Evolutionary conservation across 2,888 invertebrate genomes (phyloP), one percentile per base, ranked within the genome.

Genomic region (Mesorhabditis belari): DNA sequence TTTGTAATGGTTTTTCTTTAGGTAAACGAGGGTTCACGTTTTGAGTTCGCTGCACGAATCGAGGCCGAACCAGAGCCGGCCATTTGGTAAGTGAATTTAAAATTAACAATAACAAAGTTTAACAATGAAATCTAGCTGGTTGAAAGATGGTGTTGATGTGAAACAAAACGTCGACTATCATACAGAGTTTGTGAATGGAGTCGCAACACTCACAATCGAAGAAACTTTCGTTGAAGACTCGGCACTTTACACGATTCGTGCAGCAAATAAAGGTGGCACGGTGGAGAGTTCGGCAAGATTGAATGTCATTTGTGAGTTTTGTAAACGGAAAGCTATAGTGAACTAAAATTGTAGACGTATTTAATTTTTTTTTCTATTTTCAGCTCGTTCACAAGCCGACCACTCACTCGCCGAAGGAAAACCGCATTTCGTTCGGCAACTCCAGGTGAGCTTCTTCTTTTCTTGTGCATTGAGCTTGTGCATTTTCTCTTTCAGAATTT

Each of bases 211-310:
- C 62, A 87, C 88, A 1, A 91, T 92, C 65, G 90, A 91, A 54
- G 90, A 91, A 83, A 90, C 90, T 0, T 89, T 90, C 80, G 86
- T 88, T 0, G 91, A 90, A 76, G 91, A 92, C 82, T 88, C 90
- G 0, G 90, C 90, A 0, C 85, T 85, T 59, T 92, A 90, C 80
- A 88, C 88, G 3, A 90, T 91, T 74, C 86, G 87, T 66, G 90
- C 90, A 3, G 86, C 85, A 2, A 91, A 90, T 79, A 82, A 85
- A n/a, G 87, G 86, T 5, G 91, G 91, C 19, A 84, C 85, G 24
- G 87, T 87, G 1, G 89, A 90, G 79, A 90, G 89, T 0, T 86
- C 86, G 25, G 90, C 89, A 12, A 85, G 83, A 19, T 83, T 92
- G 19, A 86, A 86, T 35, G 90, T 92, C 1, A 88, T 87, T 82